Evolutionary conservation across 92 coral and sea anemone genomes (phyloP).

Genomic region (Parazoanthus swiftii): DNA sequence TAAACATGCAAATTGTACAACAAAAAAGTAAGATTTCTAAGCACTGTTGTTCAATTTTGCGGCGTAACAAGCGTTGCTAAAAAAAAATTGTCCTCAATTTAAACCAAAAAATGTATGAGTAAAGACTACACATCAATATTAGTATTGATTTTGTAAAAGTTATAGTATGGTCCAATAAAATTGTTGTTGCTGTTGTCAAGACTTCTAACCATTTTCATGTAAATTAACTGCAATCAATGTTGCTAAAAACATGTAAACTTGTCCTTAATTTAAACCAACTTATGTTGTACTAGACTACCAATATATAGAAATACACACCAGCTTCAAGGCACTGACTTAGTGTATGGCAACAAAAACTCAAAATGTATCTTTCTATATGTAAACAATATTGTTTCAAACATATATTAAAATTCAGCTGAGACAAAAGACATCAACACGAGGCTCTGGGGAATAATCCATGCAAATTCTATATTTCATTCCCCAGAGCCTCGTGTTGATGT

Average conservation of each 20-base stretch:
- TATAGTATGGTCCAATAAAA: slow-evolving; percentile 38
- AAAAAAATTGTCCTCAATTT: neutral
- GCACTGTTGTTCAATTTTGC: too few species aligned
- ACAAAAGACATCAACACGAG: too few species aligned
- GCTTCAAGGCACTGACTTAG: slow-evolving; percentile 43
- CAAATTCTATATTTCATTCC: too few species aligned
- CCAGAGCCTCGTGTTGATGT: too few species aligned
- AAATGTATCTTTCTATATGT: slow-evolving; percentile 11
- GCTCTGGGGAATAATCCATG: too few species aligned
- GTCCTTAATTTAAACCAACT: slow-evolving; percentile 39
- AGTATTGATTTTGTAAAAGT: slow-evolving; percentile 42
- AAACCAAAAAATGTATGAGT: slow-evolving; percentile 12
- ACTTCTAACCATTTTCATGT: slow-evolving; percentile 45
- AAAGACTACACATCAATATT: slow-evolving; percentile 24
- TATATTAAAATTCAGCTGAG: too few species aligned
- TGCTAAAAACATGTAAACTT: slow-evolving; percentile 40
- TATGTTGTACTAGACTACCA: slow-evolving; percentile 44
- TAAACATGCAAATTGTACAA: too few species aligned
- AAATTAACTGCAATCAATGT: slow-evolving; percentile 49
- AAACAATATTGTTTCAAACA: slow-evolving; percentile 36
- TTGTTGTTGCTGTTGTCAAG: slow-evolving; percentile 48
- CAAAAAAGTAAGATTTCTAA: too few species aligned
- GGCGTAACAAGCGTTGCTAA: neutral
- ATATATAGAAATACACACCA: slow-evolving; percentile 40
- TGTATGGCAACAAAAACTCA: slow-evolving; percentile 23